phyloP scores from a whole-genome alignment of 2,797 vertebrate genomes.

The Acestrorhynchus altus region DNA sequence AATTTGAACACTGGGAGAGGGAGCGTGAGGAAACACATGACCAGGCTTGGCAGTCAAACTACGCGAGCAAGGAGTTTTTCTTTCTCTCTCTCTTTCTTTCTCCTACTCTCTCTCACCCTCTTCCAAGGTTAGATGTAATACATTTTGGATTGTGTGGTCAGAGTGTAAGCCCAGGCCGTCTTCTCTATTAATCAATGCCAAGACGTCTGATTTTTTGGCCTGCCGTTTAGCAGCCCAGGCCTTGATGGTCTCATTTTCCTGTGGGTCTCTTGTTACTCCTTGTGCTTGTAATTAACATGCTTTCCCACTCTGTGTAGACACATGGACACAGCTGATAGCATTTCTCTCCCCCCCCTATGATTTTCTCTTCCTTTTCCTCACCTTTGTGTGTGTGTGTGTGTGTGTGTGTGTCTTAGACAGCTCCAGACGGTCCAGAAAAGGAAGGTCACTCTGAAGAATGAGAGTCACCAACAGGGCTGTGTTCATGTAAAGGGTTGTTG shows the following conservation, averaged over 20 bases:
- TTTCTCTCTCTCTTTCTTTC: conserved; percentile 10
- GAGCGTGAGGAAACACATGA: conserved; percentile 66
- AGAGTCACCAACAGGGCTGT: conserved; percentile 69
- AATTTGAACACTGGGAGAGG: conserved; percentile 65
- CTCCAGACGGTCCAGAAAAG: conserved; percentile 73
- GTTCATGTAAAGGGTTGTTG: conserved; percentile 54
- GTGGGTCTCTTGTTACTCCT: conserved; percentile 49
- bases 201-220: conserved; percentile 73
- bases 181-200: conserved; percentile 70
- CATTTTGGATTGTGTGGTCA: conserved; percentile 68
- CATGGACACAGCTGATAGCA: conserved; percentile 45
- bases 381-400: conserved; percentile 45
- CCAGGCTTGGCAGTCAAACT: conserved; percentile 57
- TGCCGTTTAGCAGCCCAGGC: conserved; percentile 49
- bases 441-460: conserved; percentile 75
- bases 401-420: conserved; percentile 55
- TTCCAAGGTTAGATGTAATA: conserved; percentile 64
- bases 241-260: conserved; percentile 60
- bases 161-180: conserved; percentile 66
- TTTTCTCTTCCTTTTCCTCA: conserved; percentile 47
- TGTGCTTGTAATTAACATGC: conserved; percentile 60
- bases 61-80: conserved; percentile 31
- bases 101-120: not conserved
- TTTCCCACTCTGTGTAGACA: conserved; percentile 65
- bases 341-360: not conserved